Conservation (phyloP, 2,113 vertebrate genomes). For the Pardalotus punctatus region DNA sequence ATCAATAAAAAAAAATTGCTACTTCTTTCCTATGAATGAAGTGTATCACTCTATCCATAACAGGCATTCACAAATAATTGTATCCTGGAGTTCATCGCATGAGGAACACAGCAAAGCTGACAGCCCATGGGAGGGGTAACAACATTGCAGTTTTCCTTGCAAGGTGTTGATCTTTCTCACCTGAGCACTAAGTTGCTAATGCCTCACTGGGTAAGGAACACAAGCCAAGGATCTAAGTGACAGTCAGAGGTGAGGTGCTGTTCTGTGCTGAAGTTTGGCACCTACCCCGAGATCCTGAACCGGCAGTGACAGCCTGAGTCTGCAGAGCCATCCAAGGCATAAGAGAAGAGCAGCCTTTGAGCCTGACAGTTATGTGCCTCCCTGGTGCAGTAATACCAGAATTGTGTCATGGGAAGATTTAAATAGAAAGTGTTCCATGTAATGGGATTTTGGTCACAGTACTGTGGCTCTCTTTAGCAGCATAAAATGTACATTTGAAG, state of each 20-base stretch:
- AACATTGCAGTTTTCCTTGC: neutral
- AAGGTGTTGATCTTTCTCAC: neutral
- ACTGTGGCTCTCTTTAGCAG: slow-evolving; percentile 12
- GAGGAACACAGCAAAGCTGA: neutral
- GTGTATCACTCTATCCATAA: neutral
- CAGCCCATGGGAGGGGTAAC: neutral
- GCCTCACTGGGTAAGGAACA: fast-evolving
- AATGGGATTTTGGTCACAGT: slow-evolving; percentile 63
- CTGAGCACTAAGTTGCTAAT: neutral
- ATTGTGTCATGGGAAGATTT: slow-evolving; percentile 25
- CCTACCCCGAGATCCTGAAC: neutral
- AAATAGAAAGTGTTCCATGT: slow-evolving; percentile 49
- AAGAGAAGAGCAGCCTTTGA: neutral
- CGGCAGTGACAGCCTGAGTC: neutral
- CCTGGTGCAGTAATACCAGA: neutral
- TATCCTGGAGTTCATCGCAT: fast-evolving
- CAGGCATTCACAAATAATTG: too few relatives aligned
- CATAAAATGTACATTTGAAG: slow-evolving; percentile 48
- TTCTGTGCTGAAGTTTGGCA: neutral
- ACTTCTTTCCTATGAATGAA: neutral
- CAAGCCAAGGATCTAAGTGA: fast-evolving
- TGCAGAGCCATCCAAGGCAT: neutral
- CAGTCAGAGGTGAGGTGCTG: neutral
- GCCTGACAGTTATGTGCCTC: neutral
- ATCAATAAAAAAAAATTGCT: neutral